phyloP scores from a whole-genome alignment of 2,113 vertebrate species.

The Festucalex cinctus region DNA sequence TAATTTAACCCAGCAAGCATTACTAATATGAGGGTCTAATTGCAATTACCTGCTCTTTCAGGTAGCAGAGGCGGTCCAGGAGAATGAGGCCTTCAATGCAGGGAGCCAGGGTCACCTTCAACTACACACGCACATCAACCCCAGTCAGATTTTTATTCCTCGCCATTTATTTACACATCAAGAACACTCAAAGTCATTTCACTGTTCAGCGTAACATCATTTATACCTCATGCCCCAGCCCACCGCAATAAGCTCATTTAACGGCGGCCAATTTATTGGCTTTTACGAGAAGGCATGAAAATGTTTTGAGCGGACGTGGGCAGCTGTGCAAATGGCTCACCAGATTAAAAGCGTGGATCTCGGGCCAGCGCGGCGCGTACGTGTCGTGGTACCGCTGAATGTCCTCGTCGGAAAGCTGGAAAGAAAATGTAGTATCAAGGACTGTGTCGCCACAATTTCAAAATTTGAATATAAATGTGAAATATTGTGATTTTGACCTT shows the following conservation, averaged over 20 bases:
- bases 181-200: conserved; percentile 13
- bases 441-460: neutral
- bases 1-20: neutral
- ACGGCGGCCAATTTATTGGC: conserved; percentile 11
- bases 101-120: conserved; percentile 92
- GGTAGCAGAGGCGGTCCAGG: conserved; percentile 92
- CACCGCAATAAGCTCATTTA: conserved; percentile 26
- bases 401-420: conserved; percentile 72
- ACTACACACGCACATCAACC: conserved; percentile 62
- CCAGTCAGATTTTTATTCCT: neutral
- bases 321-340: conserved; percentile 62
- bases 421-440: neutral
- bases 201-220: neutral
- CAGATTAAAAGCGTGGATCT: conserved; percentile 94
- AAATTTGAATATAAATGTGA: neutral
- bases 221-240: neutral
- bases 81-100: conserved; percentile 93
- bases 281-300: conserved; percentile 19
- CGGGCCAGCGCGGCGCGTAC: conserved; percentile 79
- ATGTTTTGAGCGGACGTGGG: neutral
- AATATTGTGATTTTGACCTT: conserved; percentile 60
- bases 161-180: neutral
- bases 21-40: conserved; percentile 13
- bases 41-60: conserved; percentile 96
- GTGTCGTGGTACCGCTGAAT: conserved; percentile 84